Conservation (phyloP, 2,888 invertebrate species). For the Heliconius cydno region DNA sequence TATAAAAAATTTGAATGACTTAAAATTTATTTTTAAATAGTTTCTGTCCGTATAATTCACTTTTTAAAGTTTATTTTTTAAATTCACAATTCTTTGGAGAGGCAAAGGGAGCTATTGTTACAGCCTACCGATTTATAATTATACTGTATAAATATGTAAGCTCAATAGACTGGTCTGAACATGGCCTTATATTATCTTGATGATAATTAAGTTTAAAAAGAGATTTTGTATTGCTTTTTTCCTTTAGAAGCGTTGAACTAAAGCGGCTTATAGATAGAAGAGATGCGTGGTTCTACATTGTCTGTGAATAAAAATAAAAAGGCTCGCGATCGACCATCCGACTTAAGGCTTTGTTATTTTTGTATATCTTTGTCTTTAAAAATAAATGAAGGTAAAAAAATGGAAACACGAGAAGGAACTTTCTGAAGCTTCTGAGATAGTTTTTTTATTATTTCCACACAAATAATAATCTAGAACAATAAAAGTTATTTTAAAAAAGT, state of each 20-base stretch:
- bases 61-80: constrained; percentile 6
- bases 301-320: constrained; percentile 25
- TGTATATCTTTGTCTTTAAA: constrained; percentile 19
- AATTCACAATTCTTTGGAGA: not conserved
- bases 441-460: not conserved
- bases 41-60: constrained; percentile 5
- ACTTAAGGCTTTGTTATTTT: constrained; percentile 25
- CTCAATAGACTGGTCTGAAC: constrained; percentile 27
- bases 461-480: not conserved
- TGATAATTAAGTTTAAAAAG: constrained; percentile 33
- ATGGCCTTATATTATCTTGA: constrained; percentile 29
- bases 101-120: constrained; percentile 16
- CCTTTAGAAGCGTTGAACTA: constrained; percentile 24
- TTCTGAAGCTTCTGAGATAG: not conserved
- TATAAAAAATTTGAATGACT: constrained; percentile 17
- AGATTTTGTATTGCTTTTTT: constrained; percentile 18
- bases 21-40: constrained; percentile 14
- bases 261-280: constrained; percentile 28
- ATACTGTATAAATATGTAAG: constrained; percentile 15
- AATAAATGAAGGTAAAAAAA: not conserved
- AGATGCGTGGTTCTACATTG: constrained; percentile 23
- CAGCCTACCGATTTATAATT: not conserved
- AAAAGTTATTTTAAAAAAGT: not conserved
- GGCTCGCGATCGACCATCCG: constrained; percentile 15
- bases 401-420: not conserved